Base-by-base conservation (phyloP, 2,797 vertebrate species). In the Acanthiza pusilla region DNA sequence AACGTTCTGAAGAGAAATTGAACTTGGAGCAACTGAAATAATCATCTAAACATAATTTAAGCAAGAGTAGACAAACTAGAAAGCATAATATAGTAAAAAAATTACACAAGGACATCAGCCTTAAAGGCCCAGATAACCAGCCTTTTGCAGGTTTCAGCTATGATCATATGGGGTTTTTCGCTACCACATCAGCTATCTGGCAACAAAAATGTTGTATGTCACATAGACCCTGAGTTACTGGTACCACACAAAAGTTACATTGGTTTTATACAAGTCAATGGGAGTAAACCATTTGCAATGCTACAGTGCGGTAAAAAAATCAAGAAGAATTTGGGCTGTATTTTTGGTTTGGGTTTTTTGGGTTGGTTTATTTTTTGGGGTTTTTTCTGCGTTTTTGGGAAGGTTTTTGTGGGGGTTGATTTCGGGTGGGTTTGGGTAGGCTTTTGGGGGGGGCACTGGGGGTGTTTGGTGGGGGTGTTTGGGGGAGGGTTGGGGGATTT, bases 371-470 rank as follows among this genome's bases (percentile, higher is more conserved):
- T 19, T 45, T 67, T 87, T 32, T 7, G 12, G 12, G 11, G 0
- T 43, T 65, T 38, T 36, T 32, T 3, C 7, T 3, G 4, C 2
- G 0, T 2, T 38, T 27, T 55, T 45, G 2, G 5, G 13, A 1
- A 7, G 6, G 9, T 53, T 85, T 30, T 38, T 25, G 4, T 3
- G n/a, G 19, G 25, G 7, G 7, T 50, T 53, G 32, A 21, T n/a
- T 65, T 66, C 40, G 50, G 22, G 14, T 4, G 9, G 9, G 20
- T 65, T 51, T 51, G 60, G 11, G 13, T 32, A 25, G n/a, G 22
- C 2, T 9, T 26, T 30, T 32, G 50, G 11, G n/a, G n/a, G n/a
- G n/a, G n/a, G n/a, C n/a, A n/a, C n/a, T 62, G 11, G 3, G 23
- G 47, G 11, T n/a, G 38, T 23, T 47, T 32, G 50, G 11, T 62